phyloP scores from a whole-genome alignment of 2,113 vertebrate genomes.

The Saimiri boliviensis region DNA sequence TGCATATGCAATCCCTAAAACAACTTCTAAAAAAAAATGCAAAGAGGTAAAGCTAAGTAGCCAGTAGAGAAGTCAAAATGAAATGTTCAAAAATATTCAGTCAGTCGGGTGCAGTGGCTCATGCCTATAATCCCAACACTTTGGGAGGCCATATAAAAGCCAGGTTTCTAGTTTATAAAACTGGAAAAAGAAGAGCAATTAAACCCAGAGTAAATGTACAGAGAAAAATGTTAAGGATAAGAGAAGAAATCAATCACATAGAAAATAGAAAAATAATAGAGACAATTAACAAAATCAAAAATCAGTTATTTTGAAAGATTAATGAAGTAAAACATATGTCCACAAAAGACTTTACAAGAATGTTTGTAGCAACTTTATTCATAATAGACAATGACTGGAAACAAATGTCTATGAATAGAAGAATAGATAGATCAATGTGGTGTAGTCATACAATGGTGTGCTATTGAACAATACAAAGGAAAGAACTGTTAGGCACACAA shows the following conservation, averaged over 20 bases:
- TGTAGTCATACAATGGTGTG: not conserved
- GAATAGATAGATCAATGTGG: not conserved
- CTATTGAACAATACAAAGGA: not conserved
- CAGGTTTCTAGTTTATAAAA: not conserved
- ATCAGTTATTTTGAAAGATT: not conserved
- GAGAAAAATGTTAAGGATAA: not conserved
- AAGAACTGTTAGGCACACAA: not conserved
- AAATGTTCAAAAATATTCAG: not conserved
- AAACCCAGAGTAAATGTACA: not conserved
- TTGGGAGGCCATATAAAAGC: not conserved
- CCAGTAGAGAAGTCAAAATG: not conserved
- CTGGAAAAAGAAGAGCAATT: not conserved
- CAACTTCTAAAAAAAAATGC: not conserved
- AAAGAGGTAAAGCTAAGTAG: not conserved
- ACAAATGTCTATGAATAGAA: not conserved
- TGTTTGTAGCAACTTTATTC: not conserved
- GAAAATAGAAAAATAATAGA: conserved; percentile 39
- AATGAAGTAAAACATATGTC: conserved; percentile 26
- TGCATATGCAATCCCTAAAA: not conserved
- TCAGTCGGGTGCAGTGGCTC: no score
- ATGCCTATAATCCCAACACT: no score
- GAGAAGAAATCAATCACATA: not conserved
- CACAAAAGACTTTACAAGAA: not conserved
- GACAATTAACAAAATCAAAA: conserved; percentile 18
- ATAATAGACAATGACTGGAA: not conserved